Conservation (phyloP, 2,113 vertebrate species). For the Tamias sibiricus region DNA sequence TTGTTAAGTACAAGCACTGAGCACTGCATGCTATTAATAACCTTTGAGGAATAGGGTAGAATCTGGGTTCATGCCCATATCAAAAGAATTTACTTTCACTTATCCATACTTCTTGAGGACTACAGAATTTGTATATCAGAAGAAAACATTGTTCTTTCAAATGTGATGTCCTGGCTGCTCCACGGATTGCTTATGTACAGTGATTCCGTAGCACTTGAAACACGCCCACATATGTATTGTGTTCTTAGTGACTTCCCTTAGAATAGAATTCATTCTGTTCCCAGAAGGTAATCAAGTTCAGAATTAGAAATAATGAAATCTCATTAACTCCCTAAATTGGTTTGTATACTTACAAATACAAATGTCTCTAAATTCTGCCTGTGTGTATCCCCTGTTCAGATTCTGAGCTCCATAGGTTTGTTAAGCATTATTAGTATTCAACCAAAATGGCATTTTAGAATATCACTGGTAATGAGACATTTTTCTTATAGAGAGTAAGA, state of each 20-base stretch:
- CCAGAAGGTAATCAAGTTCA: constrained; percentile 32
- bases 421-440: constrained; percentile 7
- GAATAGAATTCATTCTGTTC: constrained; percentile 49
- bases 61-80: constrained; percentile 11
- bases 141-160: constrained; percentile 2
- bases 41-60: constrained; percentile 50
- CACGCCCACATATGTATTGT: neutral
- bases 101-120: constrained; percentile 42
- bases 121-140: constrained; percentile 26
- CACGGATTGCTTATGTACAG: neutral
- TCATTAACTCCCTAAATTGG: constrained; percentile 28
- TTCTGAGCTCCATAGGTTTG: constrained; percentile 30
- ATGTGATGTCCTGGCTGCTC: neutral
- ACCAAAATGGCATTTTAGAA: neutral
- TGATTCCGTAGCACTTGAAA: constrained; percentile 1
- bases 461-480: neutral
- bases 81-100: constrained; percentile 48
- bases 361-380: constrained; percentile 31
- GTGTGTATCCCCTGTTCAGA: constrained; percentile 17
- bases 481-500: constrained; percentile 23
- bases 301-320: constrained; percentile 60
- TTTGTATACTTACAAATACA: constrained; percentile 55
- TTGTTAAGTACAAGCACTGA: constrained; percentile 55
- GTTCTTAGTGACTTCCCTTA: constrained; percentile 47
- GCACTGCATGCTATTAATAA: constrained; percentile 48